Base-by-base conservation (phyloP, 2,888 invertebrate species). In the Oxytorus armatus region DNA sequence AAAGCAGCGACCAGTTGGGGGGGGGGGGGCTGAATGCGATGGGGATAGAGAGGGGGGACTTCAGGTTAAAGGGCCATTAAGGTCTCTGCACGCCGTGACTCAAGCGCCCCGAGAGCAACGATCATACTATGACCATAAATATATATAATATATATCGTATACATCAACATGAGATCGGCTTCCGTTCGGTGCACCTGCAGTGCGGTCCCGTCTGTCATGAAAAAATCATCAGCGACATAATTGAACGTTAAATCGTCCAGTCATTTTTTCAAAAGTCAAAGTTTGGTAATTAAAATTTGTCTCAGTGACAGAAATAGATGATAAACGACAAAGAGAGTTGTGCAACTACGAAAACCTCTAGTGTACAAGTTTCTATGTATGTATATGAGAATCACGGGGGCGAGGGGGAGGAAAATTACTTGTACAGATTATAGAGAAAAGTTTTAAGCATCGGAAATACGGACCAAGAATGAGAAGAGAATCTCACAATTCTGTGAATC, bases 41-140 rank as follows among this genome's bases (percentile, higher is more conserved):
- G 39, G 61, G 18, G 7, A n/a, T 29, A 44, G 69, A 44, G 63
- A 61, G 16, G 39, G 83, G 83, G 70, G 87, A 88, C 86, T 85
- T 86, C 85, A 86, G 88, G 89, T 88, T 89, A 88, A 89, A 86
- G 86, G 86, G 84, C 86, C 86, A 89, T 88, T 88, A 88, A 83
- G 86, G 87, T 87, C 84, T 87, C 83, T 83, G 84, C 59, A 39
- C 72, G 18, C 57, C 21, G 25, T 74, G 16, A 72, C 49, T 72
- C 70, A 57, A 78, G 68, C 77, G 69, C 72, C 65, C 61, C 75
- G 68, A 65, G 73, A 77, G 63, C 33, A 70, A 79, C 29, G 51
- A 70, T 61, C 70, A 59, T 66, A 36, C 29, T 18, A 33, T 29
- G 42, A 65, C 69, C 39, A 61, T 42, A 51, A 42, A 21, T 36